Evolutionary conservation across 1,140 invertebrate species (phyloP), one percentile per base, ranked within the genome.

Genomic region (Leguminivora glycinivorella): DNA sequence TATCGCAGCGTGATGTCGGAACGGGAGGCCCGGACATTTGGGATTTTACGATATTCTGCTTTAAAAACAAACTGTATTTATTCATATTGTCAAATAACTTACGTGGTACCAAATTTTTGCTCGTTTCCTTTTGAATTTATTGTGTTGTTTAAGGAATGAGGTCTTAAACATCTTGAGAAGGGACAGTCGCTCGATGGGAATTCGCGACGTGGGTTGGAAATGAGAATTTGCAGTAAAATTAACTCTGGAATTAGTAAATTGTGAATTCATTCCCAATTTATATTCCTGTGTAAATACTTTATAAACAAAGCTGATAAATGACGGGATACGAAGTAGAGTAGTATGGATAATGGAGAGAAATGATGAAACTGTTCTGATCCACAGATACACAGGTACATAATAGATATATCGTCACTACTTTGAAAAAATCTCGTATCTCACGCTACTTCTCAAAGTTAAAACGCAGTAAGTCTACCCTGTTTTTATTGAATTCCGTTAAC

Each of bases 11-110:
- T 22, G 58, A 9, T 17, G n/a, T 63, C 58, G 17, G 25, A 31
- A 26, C 25, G 58, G 58, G 26, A 31, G 58, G 25, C 25, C n/a
- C 14, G 4, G 26, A 31, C 26, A 1, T 31, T 31, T n/a, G 58
- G 12, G 58, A 31, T 63, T 63, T 63, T 63, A 63, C 26, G 58
- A 31, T 29, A 63, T 63, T 63, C 4, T n/a, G 26, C 26, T 29
- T 63, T 63, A 63, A 63, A 31, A 63, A 63, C 58, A 63, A 63
- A 63, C 58, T 63, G 58, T 29, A 63, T 63, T 29, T 29, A 63
- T 29, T 29, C 58, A 31, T 63, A 34, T 31, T 52, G 58, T 63
- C 58, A 63, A 63, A 63, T 63, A 63, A 63, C 29, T 63, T 63
- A 63, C 26, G 58, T 29, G 26, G 58, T 17, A 9, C 58, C 25